Percentiles rank a stretch among this genome's conserved stretches.
Conservation (phyloP, 2,797 vertebrate species). For the Neomorphus geoffroyi region DNA sequence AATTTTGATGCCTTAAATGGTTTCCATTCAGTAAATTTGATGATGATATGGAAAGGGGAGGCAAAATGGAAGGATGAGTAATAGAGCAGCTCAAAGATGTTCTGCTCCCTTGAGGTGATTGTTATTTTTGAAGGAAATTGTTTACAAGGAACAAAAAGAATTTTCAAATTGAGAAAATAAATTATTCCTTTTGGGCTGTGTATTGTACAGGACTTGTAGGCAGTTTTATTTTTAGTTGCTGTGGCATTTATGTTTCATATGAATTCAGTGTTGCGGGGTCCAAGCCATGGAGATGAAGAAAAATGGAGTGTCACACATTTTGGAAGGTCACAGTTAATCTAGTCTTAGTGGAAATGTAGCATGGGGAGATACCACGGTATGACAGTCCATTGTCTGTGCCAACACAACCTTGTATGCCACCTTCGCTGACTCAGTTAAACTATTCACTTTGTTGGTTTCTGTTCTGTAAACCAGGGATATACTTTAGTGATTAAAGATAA, state of each 20-base stretch:
- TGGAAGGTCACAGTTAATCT: neutral
- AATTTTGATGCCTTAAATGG: constrained; percentile 12
- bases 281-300: neutral
- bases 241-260: neutral
- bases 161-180: neutral
- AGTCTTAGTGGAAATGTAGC: neutral
- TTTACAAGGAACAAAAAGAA: neutral
- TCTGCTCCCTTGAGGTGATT: neutral
- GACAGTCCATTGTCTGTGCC: neutral
- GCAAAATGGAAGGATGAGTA: neutral
- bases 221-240: neutral
- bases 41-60: neutral
- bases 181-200: neutral
- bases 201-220: neutral
- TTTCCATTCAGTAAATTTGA: constrained; percentile 7
- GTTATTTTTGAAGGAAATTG: neutral
- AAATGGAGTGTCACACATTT: neutral
- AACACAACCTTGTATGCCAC: neutral
- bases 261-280: neutral
- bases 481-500: neutral
- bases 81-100: neutral
- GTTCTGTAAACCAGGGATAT: neutral
- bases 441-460: neutral
- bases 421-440: neutral
- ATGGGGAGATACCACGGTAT: rapidly evolving